A percentile compares a stretch with the other conserved stretches of the same genome.
phyloP scores from a whole-genome alignment of 2,113 vertebrate species.

The Pseudopipra pipra region DNA sequence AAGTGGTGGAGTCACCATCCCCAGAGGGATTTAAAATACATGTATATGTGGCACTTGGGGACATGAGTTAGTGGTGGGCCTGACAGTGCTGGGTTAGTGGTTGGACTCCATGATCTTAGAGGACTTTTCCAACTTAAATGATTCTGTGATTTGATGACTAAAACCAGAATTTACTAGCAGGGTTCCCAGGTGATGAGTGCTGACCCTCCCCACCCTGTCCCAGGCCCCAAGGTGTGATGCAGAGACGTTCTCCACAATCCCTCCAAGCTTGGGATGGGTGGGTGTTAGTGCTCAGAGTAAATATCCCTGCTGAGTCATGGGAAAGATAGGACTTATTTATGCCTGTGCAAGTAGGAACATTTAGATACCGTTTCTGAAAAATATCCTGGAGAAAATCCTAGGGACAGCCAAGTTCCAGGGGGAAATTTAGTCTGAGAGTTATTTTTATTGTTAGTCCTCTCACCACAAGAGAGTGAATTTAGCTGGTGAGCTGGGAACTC shows the following conservation, averaged over 20 bases:
- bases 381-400: not conserved
- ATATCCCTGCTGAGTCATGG: not conserved
- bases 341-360: not conserved
- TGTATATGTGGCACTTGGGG: not conserved
- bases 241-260: not conserved
- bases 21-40: not conserved
- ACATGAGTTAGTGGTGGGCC: not conserved
- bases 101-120: not conserved
- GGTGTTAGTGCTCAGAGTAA: not conserved
- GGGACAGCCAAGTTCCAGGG: not conserved
- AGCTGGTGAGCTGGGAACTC: not conserved
- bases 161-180: not conserved
- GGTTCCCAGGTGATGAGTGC: not conserved
- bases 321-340: not conserved
- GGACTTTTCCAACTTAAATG: not conserved
- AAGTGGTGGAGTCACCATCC: not conserved
- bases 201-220: not conserved
- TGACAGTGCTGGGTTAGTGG: not conserved
- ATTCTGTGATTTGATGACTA: fast-evolving
- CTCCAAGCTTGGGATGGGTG: not conserved
- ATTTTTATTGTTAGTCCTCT: not conserved
- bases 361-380: not conserved
- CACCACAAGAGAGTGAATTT: not conserved
- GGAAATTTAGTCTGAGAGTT: not conserved
- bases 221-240: not conserved